phyloP scores from a whole-genome alignment of 2,888 invertebrate genomes.

The Dynastes hyllus region DNA sequence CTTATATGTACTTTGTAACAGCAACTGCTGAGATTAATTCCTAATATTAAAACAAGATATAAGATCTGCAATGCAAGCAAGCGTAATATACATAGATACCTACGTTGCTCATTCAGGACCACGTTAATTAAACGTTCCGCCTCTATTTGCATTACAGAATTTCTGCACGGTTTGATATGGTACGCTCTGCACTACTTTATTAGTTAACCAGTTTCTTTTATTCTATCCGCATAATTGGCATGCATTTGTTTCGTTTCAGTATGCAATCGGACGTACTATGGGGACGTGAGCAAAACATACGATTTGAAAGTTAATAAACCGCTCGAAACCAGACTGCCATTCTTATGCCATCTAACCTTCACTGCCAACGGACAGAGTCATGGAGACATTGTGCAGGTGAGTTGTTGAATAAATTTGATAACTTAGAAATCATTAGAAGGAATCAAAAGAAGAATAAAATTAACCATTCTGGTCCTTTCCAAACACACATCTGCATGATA shows the following conservation, averaged over 20 bases:
- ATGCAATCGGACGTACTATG: constrained; percentile 94
- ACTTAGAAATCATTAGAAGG: not conserved
- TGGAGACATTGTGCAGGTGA: constrained; percentile 91
- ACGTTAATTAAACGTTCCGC: not conserved
- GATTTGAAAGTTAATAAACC: constrained; percentile 84
- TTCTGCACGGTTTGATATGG: not conserved
- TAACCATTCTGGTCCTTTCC: too few relatives aligned
- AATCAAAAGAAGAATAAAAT: too few relatives aligned
- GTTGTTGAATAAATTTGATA: constrained; percentile 35
- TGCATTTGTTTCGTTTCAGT: constrained; percentile 71
- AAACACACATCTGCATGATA: too few relatives aligned
- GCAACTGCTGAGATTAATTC: too few relatives aligned
- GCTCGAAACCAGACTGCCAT: constrained; percentile 84
- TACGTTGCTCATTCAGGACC: not conserved
- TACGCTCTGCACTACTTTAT: not conserved
- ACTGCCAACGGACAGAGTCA: constrained; percentile 91
- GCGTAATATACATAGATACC: too few relatives aligned
- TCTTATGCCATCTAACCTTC: constrained; percentile 92
- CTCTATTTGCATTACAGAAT: constrained; percentile 13
- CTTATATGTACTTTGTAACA: too few relatives aligned
- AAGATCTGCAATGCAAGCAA: too few relatives aligned
- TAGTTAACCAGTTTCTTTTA: constrained; percentile 3
- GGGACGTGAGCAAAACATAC: constrained; percentile 88
- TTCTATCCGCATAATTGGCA: not conserved
- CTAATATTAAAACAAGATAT: too few relatives aligned